A percentile compares a stretch with the other conserved stretches of the same genome.
phyloP scores from a whole-genome alignment of 2,888 invertebrate species.

The Cheilosia vulpina region DNA sequence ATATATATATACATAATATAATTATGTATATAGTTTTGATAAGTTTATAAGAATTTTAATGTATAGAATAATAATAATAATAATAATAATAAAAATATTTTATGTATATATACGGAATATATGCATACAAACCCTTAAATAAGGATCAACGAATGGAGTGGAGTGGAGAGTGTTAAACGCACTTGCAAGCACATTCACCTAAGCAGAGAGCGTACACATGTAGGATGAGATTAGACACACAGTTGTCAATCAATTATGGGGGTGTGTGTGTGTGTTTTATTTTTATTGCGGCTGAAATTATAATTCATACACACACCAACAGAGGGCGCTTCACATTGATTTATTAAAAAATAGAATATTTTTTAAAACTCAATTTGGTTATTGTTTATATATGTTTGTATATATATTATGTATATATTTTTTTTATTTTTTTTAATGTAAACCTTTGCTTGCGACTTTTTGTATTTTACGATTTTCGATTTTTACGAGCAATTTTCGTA shows the following conservation, averaged over 20 bases:
- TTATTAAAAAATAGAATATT: constrained; percentile 61
- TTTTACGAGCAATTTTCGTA: constrained; percentile 33
- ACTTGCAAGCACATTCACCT: constrained; percentile 68
- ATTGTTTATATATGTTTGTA: constrained; percentile 1
- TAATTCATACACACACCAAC: constrained; percentile 74
- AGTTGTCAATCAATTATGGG: constrained; percentile 69
- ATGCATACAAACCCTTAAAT: constrained; percentile 74
- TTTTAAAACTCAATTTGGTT: constrained; percentile 35
- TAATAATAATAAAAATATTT: constrained; percentile 51
- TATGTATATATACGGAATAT: constrained; percentile 68
- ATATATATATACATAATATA: constrained; percentile 12
- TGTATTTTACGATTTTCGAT: constrained; percentile 28
- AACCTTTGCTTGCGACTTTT: constrained; percentile 26
- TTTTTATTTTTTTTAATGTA: constrained; percentile 12
- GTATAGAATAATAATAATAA: constrained; percentile 46
- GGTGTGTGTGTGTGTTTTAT: constrained; percentile 26
- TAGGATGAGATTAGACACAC: constrained; percentile 69
- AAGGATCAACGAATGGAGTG: constrained; percentile 72
- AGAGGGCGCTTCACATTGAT: constrained; percentile 69
- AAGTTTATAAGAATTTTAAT: constrained; percentile 50
- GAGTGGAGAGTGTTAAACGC: constrained; percentile 60
- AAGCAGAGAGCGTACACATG: constrained; percentile 69
- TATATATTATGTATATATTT: constrained; percentile 5
- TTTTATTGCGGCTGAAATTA: constrained; percentile 68
- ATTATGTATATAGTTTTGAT: constrained; percentile 2